Conservation (phyloP, 2,888 invertebrate species). For the Leptopterna dolabrata region DNA sequence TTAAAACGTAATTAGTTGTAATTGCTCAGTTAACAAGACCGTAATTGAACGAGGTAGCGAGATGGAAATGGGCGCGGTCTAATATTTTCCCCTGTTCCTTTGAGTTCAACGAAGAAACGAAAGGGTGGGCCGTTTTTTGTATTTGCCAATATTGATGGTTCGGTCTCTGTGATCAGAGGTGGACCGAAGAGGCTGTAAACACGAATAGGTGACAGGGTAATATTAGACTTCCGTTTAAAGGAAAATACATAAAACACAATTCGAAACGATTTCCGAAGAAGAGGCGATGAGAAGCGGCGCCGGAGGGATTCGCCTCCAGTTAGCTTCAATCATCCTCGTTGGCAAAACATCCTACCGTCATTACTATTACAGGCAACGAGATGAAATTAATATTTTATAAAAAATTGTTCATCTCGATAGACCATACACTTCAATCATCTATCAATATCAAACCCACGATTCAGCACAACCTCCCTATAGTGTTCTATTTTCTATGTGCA, state of each 20-base stretch:
- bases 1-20: neutral
- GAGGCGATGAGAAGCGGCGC: neutral
- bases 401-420: no score
- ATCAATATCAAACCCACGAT: no score
- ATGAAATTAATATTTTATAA: no score
- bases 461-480: no score
- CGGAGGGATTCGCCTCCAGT: no score
- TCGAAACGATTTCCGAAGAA: neutral
- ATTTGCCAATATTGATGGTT: neutral
- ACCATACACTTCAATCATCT: no score
- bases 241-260: neutral
- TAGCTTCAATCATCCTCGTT: no score
- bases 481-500: no score
- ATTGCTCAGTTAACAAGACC: conserved; percentile 3
- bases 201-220: neutral
- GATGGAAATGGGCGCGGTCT: neutral
- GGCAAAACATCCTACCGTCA: no score
- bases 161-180: neutral
- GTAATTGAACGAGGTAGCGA: neutral
- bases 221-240: neutral
- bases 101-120: neutral
- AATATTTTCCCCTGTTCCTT: neutral
- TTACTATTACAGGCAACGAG: no score
- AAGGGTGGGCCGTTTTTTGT: neutral
- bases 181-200: conserved; percentile 10